A percentile compares a stretch with the other conserved stretches of the same genome.
phyloP scores from a whole-genome alignment of 1,140 invertebrate genomes.

The Lepidostoma basale region DNA sequence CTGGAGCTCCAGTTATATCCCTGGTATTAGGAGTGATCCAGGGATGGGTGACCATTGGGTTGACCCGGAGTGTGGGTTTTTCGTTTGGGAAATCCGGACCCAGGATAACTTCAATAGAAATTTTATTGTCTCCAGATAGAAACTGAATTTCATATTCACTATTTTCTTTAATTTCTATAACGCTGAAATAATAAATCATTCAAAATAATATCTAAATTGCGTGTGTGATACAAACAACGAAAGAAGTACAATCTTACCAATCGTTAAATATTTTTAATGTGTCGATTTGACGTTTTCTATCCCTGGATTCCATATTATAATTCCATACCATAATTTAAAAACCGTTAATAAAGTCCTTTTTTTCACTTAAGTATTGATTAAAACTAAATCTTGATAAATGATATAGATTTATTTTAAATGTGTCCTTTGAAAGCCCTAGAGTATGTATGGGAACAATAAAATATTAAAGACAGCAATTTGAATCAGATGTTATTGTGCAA shows the following conservation, averaged over 20 bases:
- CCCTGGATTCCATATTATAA: neutral
- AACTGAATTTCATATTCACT: conserved; percentile 76
- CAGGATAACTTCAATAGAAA: conserved; percentile 69
- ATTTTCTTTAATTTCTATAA: conserved; percentile 71
- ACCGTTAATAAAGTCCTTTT: too few species aligned
- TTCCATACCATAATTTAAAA: neutral
- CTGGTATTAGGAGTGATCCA: conserved; percentile 70
- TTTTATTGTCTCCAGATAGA: conserved; percentile 63
- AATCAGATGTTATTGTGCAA: too few species aligned
- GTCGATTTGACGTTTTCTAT: conserved; percentile 67
- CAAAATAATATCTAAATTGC: neutral
- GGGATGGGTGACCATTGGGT: conserved; percentile 68
- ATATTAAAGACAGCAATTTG: too few species aligned
- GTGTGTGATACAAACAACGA: neutral
- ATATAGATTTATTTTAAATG: too few species aligned
- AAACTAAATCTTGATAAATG: too few species aligned
- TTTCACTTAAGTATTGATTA: too few species aligned
- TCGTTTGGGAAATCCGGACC: conserved; percentile 74
- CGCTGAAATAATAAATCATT: conserved; percentile 59
- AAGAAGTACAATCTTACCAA: conserved; percentile 31
- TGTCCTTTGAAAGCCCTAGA: too few species aligned
- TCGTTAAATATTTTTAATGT: conserved; percentile 75
- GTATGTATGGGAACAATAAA: too few species aligned
- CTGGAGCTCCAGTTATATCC: conserved; percentile 72
- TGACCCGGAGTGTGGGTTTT: conserved; percentile 71